phyloP scores from a whole-genome alignment of 2,797 vertebrate species.

The Hypotaenidia okinawae region DNA sequence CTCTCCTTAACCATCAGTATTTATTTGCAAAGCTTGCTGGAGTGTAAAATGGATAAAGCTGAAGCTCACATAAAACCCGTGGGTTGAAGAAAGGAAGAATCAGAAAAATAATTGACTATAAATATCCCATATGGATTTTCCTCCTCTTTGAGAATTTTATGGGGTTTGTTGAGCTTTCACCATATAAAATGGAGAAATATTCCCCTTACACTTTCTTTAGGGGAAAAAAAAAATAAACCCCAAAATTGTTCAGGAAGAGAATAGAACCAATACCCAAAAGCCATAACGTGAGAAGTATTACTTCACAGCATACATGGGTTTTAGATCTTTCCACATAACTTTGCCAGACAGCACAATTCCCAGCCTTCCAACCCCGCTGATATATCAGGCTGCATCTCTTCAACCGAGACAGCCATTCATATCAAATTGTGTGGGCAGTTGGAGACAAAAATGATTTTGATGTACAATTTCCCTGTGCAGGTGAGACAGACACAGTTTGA shows the following conservation, averaged over 20 bases:
- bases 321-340: background rate
- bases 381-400: background rate
- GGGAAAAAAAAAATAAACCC: background rate
- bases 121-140: conserved; percentile 31
- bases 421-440: background rate
- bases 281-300: background rate
- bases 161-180: background rate
- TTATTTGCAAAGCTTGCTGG: conserved; percentile 41
- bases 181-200: conserved; percentile 20
- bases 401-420: background rate
- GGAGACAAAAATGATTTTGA: background rate
- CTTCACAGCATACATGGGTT: background rate
- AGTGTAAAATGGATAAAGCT: conserved; percentile 21
- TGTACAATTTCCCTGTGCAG: background rate
- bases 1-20: conserved; percentile 17
- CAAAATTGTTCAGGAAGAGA: background rate
- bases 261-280: background rate
- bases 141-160: background rate
- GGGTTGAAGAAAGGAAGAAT: conserved; percentile 30
- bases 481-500: background rate
- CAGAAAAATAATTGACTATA: conserved; percentile 47
- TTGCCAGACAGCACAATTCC: background rate
- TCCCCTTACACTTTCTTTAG: background rate
- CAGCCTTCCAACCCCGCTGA: background rate
- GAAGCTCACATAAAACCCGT: conserved; percentile 9